Conservation (phyloP, 2,888 invertebrate genomes). For the Crioceris asparagi region DNA sequence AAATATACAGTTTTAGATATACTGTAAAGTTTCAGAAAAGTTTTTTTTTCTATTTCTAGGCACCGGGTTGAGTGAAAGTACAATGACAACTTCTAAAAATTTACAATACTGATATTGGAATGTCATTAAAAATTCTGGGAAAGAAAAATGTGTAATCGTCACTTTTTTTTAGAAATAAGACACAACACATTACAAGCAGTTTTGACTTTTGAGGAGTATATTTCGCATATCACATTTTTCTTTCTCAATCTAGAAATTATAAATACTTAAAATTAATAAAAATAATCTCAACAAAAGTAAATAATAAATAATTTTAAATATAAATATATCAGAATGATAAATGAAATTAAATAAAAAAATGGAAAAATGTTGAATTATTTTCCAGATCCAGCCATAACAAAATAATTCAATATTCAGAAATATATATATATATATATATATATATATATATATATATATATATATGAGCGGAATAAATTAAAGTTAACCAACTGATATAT, state of each 20-base stretch:
- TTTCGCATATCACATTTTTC: conserved; percentile 13
- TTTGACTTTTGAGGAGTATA: too few species aligned
- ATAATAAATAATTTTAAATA: conserved; percentile 25
- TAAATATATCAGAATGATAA: conserved; percentile 24
- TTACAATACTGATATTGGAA: conserved; percentile 34
- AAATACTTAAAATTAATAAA: conserved; percentile 14
- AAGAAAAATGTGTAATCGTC: conserved; percentile 5
- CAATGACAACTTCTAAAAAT: conserved; percentile 28
- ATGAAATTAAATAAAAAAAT: conserved; percentile 23
- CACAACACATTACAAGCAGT: conserved; percentile 3
- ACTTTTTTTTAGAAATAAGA: conserved; percentile 7
- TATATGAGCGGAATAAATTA: too few species aligned
- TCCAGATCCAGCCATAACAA: conserved; percentile 17
- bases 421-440: conserved; percentile 5
- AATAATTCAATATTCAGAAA: conserved; percentile 15
- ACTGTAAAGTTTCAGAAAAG: conserved; percentile 1
- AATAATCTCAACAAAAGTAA: conserved; percentile 29
- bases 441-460: too few species aligned
- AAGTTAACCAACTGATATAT: conserved; percentile 18
- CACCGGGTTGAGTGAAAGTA: conserved; percentile 13
- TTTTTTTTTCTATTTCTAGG: conserved; percentile 10
- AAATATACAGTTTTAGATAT: conserved; percentile 9
- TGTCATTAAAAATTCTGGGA: conserved; percentile 22
- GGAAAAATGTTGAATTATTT: conserved; percentile 20
- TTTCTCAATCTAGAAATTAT: conserved; percentile 10